These are phyloP conservation scores for Pelecanus crispus DNA, from an alignment of 2,113 vertebrate species.

Conservation along the genomic window DNA sequence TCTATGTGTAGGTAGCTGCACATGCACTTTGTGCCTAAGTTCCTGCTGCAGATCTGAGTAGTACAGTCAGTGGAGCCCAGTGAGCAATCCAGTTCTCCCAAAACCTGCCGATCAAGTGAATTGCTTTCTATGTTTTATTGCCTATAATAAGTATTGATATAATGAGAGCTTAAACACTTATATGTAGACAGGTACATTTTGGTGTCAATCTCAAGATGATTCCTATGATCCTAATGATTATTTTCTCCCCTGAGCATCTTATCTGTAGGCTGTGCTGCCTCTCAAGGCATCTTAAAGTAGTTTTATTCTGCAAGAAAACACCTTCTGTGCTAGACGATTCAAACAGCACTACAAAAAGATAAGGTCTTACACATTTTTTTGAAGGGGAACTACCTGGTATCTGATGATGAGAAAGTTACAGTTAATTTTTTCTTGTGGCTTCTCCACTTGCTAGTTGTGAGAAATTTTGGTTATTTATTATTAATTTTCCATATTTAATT, in stretches of 20 bases:
- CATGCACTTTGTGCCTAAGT: not conserved
- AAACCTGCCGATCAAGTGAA: not conserved
- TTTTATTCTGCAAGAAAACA: not conserved
- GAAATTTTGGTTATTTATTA: not conserved
- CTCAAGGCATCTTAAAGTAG: not conserved
- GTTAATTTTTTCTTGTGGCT: not conserved
- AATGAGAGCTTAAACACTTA: not conserved
- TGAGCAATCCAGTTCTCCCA: not conserved
- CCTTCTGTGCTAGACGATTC: not conserved
- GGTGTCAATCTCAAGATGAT: not conserved
- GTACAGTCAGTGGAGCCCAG: not conserved
- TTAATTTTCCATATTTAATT: not conserved
- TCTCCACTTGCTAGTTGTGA: not conserved
- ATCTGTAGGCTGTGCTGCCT: not conserved
- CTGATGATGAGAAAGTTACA: not conserved
- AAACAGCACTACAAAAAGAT: not conserved
- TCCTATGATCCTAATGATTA: not conserved
- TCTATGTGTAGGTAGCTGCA: not conserved
- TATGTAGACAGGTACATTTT: not conserved
- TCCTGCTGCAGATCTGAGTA: not conserved
- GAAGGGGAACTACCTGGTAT: not conserved
- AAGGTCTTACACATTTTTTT: not conserved
- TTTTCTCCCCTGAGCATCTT: not conserved
- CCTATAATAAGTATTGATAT: not conserved
- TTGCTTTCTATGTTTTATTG: not conserved